phyloP scores from a whole-genome alignment of 1,140 invertebrate genomes.

The Whitmania pigra region DNA sequence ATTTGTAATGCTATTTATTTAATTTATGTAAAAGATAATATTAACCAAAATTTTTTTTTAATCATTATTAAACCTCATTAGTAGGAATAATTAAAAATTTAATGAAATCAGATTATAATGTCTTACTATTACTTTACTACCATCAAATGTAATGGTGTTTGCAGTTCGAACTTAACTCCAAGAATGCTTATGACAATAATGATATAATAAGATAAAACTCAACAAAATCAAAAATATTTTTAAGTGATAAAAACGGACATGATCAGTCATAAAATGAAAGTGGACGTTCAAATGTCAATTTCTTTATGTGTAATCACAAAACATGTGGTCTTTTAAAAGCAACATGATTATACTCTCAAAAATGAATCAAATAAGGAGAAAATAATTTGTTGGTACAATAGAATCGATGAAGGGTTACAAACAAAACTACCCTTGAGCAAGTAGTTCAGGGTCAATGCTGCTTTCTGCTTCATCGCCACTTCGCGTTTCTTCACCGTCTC shows the following conservation, averaged over 20 bases:
- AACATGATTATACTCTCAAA: not conserved
- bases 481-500: constrained; percentile 55
- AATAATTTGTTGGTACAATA: not conserved
- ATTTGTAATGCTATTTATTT: not conserved
- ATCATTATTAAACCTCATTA: constrained; percentile 8
- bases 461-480: constrained; percentile 38
- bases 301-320: not conserved
- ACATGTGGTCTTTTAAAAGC: not conserved
- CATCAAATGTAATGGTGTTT: too few relatives aligned
- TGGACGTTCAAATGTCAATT: not conserved
- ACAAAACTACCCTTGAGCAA: constrained; percentile 50
- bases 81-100: constrained; percentile 2
- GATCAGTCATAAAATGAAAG: not conserved
- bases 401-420: too few relatives aligned
- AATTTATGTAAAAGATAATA: not conserved
- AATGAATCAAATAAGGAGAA: not conserved
- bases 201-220: too few relatives aligned
- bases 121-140: too few relatives aligned
- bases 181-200: too few relatives aligned
- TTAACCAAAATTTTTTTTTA: not conserved
- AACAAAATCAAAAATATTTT: too few relatives aligned
- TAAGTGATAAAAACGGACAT: too few relatives aligned
- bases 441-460: constrained; percentile 55
- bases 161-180: too few relatives aligned
- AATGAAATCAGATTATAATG: not conserved